These are phyloP conservation scores for Ceratina calcarata DNA, from an alignment of 1,140 invertebrate genomes.

Conservation along the genomic window DNA sequence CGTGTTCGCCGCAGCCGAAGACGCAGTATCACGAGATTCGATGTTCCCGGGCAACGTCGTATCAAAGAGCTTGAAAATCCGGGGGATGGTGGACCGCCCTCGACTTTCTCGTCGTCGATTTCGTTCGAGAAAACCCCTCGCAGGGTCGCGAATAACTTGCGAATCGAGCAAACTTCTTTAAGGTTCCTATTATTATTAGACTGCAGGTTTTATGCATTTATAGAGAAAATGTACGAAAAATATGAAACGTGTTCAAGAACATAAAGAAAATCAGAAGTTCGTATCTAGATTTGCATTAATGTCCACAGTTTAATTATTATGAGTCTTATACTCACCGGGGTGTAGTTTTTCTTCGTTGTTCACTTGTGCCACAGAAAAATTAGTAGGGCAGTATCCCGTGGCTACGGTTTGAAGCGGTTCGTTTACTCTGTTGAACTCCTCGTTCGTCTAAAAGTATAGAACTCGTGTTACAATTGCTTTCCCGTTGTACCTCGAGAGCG, in stretches of 20 bases:
- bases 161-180: background rate
- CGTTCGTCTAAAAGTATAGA: slow-evolving; percentile 62
- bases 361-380: slow-evolving; percentile 49
- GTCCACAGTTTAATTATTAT: background rate
- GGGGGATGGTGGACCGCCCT: slow-evolving; percentile 40
- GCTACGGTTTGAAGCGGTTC: slow-evolving; percentile 57
- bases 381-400: slow-evolving; percentile 53
- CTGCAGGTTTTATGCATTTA: too few relatives aligned
- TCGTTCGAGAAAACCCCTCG: slow-evolving; percentile 12
- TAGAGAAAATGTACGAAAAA: too few relatives aligned
- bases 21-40: slow-evolving; percentile 39
- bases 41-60: slow-evolving; percentile 46
- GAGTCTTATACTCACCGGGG: slow-evolving; percentile 53
- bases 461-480: background rate
- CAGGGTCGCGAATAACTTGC: slow-evolving; percentile 1
- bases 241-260: too few relatives aligned
- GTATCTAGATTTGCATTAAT: background rate
- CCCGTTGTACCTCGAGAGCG: background rate
- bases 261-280: background rate
- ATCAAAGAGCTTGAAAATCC: slow-evolving; percentile 64
- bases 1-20: slow-evolving; percentile 26
- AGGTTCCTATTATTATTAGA: too few relatives aligned
- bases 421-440: slow-evolving; percentile 64
- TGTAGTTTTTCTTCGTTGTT: slow-evolving; percentile 55
- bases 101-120: slow-evolving; percentile 45